Evolutionary conservation across 2,797 vertebrate genomes (phyloP).

Genomic region (Potorous gilbertii): DNA sequence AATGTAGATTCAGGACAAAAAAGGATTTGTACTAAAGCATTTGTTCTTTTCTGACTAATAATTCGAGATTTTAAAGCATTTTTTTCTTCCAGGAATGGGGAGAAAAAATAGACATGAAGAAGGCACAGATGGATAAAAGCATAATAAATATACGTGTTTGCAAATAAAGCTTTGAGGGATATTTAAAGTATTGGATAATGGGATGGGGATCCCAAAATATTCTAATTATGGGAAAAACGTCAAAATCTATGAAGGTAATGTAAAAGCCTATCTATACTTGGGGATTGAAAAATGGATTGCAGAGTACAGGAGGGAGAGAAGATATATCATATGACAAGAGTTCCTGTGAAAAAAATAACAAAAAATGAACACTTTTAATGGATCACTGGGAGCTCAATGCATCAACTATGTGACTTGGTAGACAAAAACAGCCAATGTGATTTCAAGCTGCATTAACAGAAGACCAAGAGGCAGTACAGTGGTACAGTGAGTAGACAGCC

Average conservation of each 20-base stretch:
- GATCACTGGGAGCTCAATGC: background rate
- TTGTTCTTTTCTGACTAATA: background rate
- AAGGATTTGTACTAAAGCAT: background rate
- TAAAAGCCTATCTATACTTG: background rate
- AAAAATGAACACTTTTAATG: background rate
- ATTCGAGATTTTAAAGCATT: background rate
- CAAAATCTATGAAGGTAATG: background rate
- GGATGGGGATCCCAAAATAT: background rate
- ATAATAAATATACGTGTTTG: background rate
- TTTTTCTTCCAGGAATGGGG: background rate
- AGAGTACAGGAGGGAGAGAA: background rate
- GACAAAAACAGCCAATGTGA: background rate
- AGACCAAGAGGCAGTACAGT: background rate
- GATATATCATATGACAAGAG: background rate
- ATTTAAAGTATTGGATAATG: background rate
- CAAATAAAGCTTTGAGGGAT: background rate
- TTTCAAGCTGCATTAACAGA: background rate
- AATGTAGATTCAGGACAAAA: background rate
- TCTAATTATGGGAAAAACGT: background rate
- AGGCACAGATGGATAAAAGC: background rate
- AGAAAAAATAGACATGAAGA: background rate
- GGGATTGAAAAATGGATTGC: background rate
- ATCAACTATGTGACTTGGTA: background rate
- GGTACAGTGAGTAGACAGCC: background rate
- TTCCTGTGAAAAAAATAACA: background rate